Conservation (phyloP, 2,888 invertebrate species). For the Aporophyla nigra region DNA sequence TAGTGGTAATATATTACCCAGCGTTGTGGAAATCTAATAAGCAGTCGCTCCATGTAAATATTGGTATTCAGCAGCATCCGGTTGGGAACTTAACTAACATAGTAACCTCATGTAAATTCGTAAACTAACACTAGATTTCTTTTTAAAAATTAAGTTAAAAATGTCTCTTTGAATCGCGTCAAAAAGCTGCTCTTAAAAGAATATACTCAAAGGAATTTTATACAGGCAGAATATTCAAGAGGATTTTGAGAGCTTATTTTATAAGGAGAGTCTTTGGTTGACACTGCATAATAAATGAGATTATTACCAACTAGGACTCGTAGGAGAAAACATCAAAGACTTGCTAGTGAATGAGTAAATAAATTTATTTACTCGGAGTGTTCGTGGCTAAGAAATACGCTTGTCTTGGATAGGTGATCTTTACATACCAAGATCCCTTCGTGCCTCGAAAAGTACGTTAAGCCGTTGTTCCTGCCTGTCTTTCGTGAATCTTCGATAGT, state of each 20-base stretch:
- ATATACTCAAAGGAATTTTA: constrained; percentile 15
- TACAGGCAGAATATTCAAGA: constrained; percentile 33
- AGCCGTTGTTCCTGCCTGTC: background rate
- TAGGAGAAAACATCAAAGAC: constrained; percentile 35
- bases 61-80: too few species aligned
- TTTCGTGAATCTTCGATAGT: background rate
- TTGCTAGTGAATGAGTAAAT: background rate
- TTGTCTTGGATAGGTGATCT: background rate
- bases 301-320: constrained; percentile 10
- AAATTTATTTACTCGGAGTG: background rate
- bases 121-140: background rate
- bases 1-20: too few species aligned
- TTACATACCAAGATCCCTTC: background rate
- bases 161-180: constrained; percentile 5
- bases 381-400: background rate
- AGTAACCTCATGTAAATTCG: background rate
- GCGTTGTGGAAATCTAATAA: too few species aligned
- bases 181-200: constrained; percentile 18
- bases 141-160: constrained; percentile 8
- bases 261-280: constrained; percentile 15
- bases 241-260: constrained; percentile 32
- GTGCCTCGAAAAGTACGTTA: background rate
- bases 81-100: background rate
- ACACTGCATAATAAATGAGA: constrained; percentile 39
- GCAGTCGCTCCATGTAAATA: too few species aligned